Evolutionary conservation across 2,888 invertebrate species (phyloP).

Genomic region (Drosophila algonquin): DNA sequence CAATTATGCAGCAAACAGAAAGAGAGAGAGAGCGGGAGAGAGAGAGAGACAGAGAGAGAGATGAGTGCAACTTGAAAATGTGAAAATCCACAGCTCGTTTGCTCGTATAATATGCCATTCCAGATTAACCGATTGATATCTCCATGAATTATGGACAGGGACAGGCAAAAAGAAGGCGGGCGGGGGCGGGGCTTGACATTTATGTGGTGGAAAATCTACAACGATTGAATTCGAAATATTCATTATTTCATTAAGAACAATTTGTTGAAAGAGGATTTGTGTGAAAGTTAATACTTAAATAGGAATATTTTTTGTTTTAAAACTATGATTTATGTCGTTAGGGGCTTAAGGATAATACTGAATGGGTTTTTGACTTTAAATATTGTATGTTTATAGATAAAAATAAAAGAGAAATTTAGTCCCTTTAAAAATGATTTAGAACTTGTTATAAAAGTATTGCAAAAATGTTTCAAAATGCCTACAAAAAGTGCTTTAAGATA

Average conservation of each 20-base stretch:
- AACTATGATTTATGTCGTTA: background rate
- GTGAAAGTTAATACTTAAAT: background rate
- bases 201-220: background rate
- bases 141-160: conserved; percentile 32
- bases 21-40: conserved; percentile 16
- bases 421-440: too few relatives aligned
- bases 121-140: conserved; percentile 37
- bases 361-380: too few relatives aligned
- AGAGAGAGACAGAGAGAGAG: background rate
- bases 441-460: too few relatives aligned
- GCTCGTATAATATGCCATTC: conserved; percentile 40
- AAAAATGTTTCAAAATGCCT: too few relatives aligned
- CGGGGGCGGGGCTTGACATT: background rate
- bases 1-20: conserved; percentile 32
- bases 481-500: too few relatives aligned
- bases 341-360: background rate
- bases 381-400: too few relatives aligned
- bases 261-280: background rate
- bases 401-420: too few relatives aligned
- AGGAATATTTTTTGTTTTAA: background rate
- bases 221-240: background rate
- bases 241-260: background rate
- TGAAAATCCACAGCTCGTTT: conserved; percentile 49
- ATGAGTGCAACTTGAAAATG: conserved; percentile 31
- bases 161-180: background rate